Conservation (phyloP, 2,113 vertebrate genomes). For the Dasyurus viverrinus region DNA sequence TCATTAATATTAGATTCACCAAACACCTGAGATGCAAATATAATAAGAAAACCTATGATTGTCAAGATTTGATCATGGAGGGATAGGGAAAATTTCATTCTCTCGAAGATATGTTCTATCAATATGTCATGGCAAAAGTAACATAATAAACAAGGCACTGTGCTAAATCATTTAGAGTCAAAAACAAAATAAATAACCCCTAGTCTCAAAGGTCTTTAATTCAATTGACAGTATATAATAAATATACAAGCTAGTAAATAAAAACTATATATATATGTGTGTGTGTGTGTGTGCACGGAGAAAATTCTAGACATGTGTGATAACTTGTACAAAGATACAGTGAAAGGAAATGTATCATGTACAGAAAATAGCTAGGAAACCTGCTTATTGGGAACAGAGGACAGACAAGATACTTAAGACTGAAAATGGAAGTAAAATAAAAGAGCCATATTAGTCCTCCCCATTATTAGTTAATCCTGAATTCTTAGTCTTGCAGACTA, state of each 20-base stretch:
- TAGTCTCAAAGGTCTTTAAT: background rate
- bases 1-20: background rate
- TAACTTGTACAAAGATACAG: background rate
- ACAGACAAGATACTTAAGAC: background rate
- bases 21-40: background rate
- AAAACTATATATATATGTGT: background rate
- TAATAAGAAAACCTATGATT: background rate
- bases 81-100: background rate
- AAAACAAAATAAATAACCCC: background rate
- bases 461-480: background rate
- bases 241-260: background rate
- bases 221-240: background rate
- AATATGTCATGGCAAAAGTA: background rate
- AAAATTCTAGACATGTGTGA: background rate
- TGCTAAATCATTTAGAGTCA: background rate
- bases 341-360: background rate
- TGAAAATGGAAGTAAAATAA: background rate
- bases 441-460: background rate
- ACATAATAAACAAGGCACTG: background rate
- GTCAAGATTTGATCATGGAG: background rate
- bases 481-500: background rate
- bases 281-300: no score
- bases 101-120: background rate
- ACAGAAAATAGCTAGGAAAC: background rate
- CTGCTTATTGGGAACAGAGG: background rate